Conservation (phyloP, 2,797 vertebrate species). For the Epinephelus coioides region DNA sequence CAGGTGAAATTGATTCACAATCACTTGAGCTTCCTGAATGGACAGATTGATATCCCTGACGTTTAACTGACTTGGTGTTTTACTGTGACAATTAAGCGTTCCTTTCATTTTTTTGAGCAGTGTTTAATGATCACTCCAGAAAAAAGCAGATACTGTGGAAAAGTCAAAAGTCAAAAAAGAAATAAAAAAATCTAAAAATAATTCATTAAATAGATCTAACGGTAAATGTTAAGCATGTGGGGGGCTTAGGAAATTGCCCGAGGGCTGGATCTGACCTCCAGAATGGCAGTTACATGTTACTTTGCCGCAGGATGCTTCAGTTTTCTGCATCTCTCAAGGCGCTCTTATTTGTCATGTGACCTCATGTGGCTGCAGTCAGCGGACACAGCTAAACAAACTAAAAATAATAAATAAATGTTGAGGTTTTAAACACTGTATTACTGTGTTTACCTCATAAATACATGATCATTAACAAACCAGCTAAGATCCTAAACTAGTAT, state of each 20-base stretch:
- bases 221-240: not conserved
- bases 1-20: no score
- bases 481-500: not conserved
- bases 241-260: not conserved
- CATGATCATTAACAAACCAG: not conserved
- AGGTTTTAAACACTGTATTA: not conserved
- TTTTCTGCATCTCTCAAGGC: slow-evolving; percentile 6
- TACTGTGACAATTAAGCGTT: no score
- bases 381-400: not conserved
- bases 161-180: not conserved
- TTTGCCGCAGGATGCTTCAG: not conserved
- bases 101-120: not conserved
- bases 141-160: not conserved
- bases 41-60: no score
- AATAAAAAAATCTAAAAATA: not conserved
- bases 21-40: no score
- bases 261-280: not conserved
- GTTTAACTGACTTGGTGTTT: no score
- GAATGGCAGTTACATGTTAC: not conserved
- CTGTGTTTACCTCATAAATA: not conserved
- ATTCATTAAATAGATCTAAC: not conserved
- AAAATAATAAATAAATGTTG: not conserved
- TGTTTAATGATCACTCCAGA: not conserved
- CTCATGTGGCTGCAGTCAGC: slow-evolving; percentile 37
- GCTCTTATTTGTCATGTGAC: slow-evolving; percentile 16